Conservation (phyloP, 1,140 invertebrate genomes). For the Hycleus cichorii region DNA sequence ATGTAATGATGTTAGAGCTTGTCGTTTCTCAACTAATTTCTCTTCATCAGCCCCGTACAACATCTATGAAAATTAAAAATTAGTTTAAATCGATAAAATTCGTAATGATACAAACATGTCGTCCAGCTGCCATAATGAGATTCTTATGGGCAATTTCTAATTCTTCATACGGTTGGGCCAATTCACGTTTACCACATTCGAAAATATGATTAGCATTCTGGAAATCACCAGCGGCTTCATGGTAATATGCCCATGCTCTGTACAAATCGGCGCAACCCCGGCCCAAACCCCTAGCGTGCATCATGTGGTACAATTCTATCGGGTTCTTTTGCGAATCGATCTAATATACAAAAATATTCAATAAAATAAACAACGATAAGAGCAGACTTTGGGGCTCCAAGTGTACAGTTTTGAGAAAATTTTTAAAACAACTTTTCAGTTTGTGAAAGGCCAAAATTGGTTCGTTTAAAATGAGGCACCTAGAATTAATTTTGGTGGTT, state of each 20-base stretch:
- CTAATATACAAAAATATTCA: conserved; percentile 37
- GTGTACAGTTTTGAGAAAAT: too few species aligned
- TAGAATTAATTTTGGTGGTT: too few species aligned
- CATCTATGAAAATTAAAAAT: conserved; percentile 40
- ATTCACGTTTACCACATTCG: conserved; percentile 57
- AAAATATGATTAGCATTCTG: conserved; percentile 69
- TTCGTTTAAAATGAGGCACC: too few species aligned
- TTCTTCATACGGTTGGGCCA: conserved; percentile 66
- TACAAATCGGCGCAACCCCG: conserved; percentile 72
- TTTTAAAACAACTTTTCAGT: too few species aligned
- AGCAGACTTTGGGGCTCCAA: too few species aligned
- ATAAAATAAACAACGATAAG: too few species aligned
- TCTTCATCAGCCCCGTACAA: conserved; percentile 51
- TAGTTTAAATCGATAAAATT: background rate
- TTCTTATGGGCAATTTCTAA: conserved; percentile 64
- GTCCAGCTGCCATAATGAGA: conserved; percentile 34
- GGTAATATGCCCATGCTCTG: conserved; percentile 72
- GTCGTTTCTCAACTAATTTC: conserved; percentile 56
- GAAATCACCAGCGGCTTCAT: conserved; percentile 65
- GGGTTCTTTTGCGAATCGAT: conserved; percentile 67
- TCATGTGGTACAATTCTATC: conserved; percentile 65
- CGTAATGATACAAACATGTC: conserved; percentile 22
- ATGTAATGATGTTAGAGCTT: conserved; percentile 61
- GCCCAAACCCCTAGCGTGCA: conserved; percentile 67
- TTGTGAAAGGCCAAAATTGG: too few species aligned